Percentiles rank a stretch among this genome's conserved stretches.
These are phyloP conservation scores for Microtus obscurus DNA, from an alignment of 2,797 vertebrate genomes.

Conservation along the genomic window DNA sequence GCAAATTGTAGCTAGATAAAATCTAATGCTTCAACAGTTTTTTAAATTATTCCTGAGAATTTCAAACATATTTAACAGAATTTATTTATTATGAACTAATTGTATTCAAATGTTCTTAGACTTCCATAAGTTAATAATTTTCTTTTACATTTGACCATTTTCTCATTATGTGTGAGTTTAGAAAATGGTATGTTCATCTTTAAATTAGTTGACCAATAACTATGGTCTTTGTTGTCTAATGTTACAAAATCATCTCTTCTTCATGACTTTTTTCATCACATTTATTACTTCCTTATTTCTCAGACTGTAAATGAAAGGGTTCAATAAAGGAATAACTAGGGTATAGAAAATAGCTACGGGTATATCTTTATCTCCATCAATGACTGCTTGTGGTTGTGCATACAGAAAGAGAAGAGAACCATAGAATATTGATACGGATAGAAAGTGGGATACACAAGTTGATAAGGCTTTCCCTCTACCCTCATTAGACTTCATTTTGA, in stretches of 20 bases:
- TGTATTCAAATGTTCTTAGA: neutral
- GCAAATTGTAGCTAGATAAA: neutral
- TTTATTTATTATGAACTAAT: neutral
- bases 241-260: neutral
- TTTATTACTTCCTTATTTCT: slow-evolving; percentile 72
- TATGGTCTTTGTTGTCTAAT: neutral
- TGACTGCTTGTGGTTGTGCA: slow-evolving; percentile 59
- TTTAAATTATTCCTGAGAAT: neutral
- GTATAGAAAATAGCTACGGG: slow-evolving; percentile 73
- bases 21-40: neutral
- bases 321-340: slow-evolving; percentile 71
- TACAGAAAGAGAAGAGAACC: slow-evolving; percentile 76
- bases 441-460: slow-evolving; percentile 62
- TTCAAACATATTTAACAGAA: neutral
- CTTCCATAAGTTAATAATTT: neutral
- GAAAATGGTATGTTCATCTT: neutral
- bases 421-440: slow-evolving; percentile 69
- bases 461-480: slow-evolving; percentile 65
- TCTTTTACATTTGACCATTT: neutral
- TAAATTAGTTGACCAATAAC: neutral
- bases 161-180: neutral
- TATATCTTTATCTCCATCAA: slow-evolving; percentile 70
- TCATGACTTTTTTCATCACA: slow-evolving; percentile 33
- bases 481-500: slow-evolving; percentile 55
- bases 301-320: slow-evolving; percentile 78